These are phyloP conservation scores for Phoeniculus purpureus DNA, from an alignment of 2,797 vertebrate genomes.

Conservation along the genomic window DNA sequence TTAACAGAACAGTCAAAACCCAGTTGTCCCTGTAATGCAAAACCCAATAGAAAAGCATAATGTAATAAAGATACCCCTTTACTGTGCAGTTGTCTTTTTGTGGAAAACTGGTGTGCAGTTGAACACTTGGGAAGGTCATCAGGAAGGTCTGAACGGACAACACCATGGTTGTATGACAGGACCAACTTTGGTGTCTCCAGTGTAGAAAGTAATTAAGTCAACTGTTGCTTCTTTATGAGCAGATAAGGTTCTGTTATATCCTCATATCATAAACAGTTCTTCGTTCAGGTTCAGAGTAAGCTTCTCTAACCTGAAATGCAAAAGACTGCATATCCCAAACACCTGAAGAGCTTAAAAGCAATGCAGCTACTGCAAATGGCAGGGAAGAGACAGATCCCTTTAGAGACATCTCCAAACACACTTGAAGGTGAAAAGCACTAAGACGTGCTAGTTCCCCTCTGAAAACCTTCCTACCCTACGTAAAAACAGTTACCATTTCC, in stretches of 20 bases:
- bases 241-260: neutral
- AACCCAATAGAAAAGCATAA: neutral
- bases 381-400: neutral
- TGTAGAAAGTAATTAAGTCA: neutral
- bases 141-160: neutral
- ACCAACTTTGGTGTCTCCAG: neutral
- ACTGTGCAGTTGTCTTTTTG: neutral
- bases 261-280: neutral
- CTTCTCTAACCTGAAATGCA: neutral
- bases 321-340: neutral
- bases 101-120: neutral
- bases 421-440: neutral
- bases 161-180: neutral
- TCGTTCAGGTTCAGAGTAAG: neutral
- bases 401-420: neutral
- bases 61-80: neutral
- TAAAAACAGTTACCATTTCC: neutral
- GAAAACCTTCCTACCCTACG: neutral
- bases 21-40: neutral
- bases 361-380: neutral
- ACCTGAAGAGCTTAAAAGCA: neutral
- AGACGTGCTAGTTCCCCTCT: neutral
- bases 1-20: neutral
- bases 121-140: neutral
- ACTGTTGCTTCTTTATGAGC: neutral